phyloP scores from a whole-genome alignment of 1,140 invertebrate genomes.

The Ladona fulva region DNA sequence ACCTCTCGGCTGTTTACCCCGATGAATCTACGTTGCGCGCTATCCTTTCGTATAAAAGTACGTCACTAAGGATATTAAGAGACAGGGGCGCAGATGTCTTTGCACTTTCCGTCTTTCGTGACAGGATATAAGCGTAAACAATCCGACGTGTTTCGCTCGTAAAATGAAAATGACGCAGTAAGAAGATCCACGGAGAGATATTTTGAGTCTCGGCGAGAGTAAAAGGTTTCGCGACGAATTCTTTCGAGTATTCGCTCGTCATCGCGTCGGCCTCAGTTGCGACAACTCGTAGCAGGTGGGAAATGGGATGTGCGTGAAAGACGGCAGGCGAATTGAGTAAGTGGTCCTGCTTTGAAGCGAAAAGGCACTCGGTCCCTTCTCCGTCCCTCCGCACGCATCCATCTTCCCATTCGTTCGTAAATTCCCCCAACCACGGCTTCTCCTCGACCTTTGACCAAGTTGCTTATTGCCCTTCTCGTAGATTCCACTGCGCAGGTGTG shows the following conservation, averaged over 20 bases:
- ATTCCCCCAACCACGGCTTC: not conserved
- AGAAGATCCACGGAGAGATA: too few relatives aligned
- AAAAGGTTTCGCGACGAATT: too few relatives aligned
- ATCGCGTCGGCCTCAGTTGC: not conserved
- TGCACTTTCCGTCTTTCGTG: too few relatives aligned
- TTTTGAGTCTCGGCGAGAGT: too few relatives aligned
- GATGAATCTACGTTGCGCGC: too few relatives aligned
- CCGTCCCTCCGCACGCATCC: not conserved
- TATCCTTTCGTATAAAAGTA: too few relatives aligned
- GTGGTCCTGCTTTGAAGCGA: not conserved
- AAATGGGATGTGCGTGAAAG: not conserved
- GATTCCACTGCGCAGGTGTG: not conserved
- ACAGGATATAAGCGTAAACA: too few relatives aligned
- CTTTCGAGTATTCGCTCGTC: not conserved
- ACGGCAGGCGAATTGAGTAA: conserved; percentile 4
- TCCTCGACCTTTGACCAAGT: conserved; percentile 7
- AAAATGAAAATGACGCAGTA: too few relatives aligned
- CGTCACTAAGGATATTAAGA: too few relatives aligned
- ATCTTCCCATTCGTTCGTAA: not conserved
- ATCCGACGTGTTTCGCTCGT: too few relatives aligned
- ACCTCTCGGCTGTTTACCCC: too few relatives aligned
- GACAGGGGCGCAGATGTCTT: too few relatives aligned
- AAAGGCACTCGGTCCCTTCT: not conserved
- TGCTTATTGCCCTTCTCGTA: conserved; percentile 8
- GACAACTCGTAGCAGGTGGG: not conserved